Conservation (phyloP, 2,888 invertebrate genomes). For the Augiades crinisus region DNA sequence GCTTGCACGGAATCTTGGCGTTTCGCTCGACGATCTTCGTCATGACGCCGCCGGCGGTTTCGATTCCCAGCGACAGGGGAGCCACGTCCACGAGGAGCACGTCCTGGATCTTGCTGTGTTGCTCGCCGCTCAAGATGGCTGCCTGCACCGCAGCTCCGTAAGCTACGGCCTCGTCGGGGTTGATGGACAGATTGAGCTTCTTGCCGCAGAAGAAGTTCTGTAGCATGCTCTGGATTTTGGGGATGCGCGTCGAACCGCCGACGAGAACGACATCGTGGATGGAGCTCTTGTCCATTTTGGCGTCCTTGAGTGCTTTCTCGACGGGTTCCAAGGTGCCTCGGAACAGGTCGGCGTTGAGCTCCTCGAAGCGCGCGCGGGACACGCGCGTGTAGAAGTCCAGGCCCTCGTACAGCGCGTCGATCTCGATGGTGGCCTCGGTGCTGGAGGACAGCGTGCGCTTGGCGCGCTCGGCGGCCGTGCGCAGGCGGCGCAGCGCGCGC, state of each 20-base stretch:
- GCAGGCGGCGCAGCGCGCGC: conserved; percentile 84
- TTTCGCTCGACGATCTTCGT: conserved; percentile 88
- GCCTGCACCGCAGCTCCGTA: conserved; percentile 89
- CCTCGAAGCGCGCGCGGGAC: conserved; percentile 88
- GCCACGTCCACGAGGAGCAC: conserved; percentile 81
- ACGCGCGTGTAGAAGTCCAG: conserved; percentile 86
- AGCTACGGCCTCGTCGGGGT: conserved; percentile 91
- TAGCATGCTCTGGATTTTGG: conserved; percentile 88
- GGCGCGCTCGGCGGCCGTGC: conserved; percentile 89
- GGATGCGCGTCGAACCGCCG: conserved; percentile 90
- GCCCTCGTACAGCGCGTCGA: conserved; percentile 88
- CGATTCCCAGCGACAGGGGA: conserved; percentile 86
- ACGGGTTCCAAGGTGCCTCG: conserved; percentile 88
- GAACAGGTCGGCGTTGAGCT: conserved; percentile 87
- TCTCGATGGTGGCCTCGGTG: conserved; percentile 88
- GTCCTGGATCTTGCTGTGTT: conserved; percentile 88
- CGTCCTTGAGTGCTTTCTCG: conserved; percentile 88
- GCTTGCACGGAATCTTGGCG: conserved; percentile 86
- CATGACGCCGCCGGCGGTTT: conserved; percentile 91
- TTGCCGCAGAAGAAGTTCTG: conserved; percentile 90
- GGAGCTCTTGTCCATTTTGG: conserved; percentile 87
- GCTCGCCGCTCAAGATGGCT: conserved; percentile 87
- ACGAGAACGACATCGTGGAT: conserved; percentile 91
- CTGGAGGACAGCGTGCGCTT: conserved; percentile 89
- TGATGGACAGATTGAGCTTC: conserved; percentile 86